phyloP scores from a whole-genome alignment of 2,888 invertebrate genomes.

The Pseudeuparius sepicola region DNA sequence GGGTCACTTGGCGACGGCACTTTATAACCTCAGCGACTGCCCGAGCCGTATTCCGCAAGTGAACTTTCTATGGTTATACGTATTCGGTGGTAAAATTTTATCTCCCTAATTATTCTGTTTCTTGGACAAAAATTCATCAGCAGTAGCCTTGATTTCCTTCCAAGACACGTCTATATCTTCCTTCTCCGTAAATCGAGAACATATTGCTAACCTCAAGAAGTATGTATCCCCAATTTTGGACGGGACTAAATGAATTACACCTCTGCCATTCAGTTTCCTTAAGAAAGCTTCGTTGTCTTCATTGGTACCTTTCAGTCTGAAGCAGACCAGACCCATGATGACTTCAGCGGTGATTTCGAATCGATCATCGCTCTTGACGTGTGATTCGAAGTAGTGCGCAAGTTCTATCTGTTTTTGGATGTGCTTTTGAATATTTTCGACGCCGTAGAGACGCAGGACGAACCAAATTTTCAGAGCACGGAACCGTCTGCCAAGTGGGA shows the following conservation, averaged over 20 bases:
- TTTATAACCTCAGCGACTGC: too few species aligned
- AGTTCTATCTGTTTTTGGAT: constrained; percentile 78
- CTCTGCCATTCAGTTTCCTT: constrained; percentile 78
- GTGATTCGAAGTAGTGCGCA: constrained; percentile 77
- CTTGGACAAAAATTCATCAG: constrained; percentile 52
- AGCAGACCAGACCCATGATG: constrained; percentile 92
- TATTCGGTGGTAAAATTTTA: too few species aligned
- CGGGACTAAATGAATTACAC: constrained; percentile 87
- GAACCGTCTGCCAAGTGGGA: constrained; percentile 87
- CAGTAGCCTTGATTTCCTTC: constrained; percentile 71
- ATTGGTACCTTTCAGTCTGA: constrained; percentile 79
- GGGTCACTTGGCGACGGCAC: too few species aligned
- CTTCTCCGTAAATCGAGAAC: constrained; percentile 72
- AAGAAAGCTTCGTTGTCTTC: constrained; percentile 72
- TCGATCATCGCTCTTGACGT: constrained; percentile 64
- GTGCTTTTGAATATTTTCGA: constrained; percentile 75
- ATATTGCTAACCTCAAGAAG: constrained; percentile 83
- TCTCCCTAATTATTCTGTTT: too few species aligned
- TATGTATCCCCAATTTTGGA: constrained; percentile 75
- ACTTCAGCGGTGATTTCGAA: constrained; percentile 89
- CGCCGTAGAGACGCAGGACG: constrained; percentile 80
- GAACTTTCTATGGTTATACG: too few species aligned
- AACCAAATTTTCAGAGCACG: constrained; percentile 93
- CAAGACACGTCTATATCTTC: constrained; percentile 78
- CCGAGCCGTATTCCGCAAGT: too few species aligned